Percentiles rank a stretch among this genome's conserved stretches.
Evolutionary conservation across 2,113 vertebrate genomes (phyloP).

Genomic region (Hystrix brachyura): DNA sequence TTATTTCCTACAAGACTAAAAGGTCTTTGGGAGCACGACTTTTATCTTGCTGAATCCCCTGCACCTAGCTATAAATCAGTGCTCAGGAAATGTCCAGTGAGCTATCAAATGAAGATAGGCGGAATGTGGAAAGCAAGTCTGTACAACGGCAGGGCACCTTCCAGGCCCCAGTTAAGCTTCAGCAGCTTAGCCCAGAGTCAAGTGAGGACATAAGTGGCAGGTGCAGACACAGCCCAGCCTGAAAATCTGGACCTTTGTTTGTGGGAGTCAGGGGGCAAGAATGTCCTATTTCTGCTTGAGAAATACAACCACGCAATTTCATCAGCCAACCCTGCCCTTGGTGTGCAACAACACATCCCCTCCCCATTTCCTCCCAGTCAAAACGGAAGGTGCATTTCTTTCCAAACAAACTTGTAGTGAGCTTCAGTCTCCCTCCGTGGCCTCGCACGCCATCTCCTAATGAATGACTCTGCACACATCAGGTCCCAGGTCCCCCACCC

Average conservation of each 20-base stretch:
- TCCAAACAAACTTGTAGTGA: conserved; percentile 5
- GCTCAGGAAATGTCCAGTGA: background rate
- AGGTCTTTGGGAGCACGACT: background rate
- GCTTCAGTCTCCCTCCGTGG: background rate
- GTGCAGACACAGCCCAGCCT: background rate
- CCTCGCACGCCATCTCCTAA: background rate
- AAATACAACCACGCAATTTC: conserved; percentile 17
- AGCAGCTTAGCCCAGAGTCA: conserved; percentile 27
- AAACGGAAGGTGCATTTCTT: conserved; percentile 40
- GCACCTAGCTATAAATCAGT: background rate
- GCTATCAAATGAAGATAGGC: background rate
- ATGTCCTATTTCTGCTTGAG: conserved; percentile 59
- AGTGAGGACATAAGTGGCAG: conserved; percentile 36
- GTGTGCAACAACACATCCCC: background rate
- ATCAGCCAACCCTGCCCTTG: conserved; percentile 25
- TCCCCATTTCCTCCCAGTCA: conserved; percentile 54
- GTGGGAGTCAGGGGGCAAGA: background rate
- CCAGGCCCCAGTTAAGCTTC: background rate
- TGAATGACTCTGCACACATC: background rate
- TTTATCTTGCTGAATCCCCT: background rate
- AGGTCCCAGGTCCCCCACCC: too few species aligned
- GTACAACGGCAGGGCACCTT: background rate
- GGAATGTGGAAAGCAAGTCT: background rate
- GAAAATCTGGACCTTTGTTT: background rate
- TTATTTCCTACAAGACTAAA: background rate